phyloP scores from a whole-genome alignment of 2,113 vertebrate species.

The Mesoclemmys tuberculata region DNA sequence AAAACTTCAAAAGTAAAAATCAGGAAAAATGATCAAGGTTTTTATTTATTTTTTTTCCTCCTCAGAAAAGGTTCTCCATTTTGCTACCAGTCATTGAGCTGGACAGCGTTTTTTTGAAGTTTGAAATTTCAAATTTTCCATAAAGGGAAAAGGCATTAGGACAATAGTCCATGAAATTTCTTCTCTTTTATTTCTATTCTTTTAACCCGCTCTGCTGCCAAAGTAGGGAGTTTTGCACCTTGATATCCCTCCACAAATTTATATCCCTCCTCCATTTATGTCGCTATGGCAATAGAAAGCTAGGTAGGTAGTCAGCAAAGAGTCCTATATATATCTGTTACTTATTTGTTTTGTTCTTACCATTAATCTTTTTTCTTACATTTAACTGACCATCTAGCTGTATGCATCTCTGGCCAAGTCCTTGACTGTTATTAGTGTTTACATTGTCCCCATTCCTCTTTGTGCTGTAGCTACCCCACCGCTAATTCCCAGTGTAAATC shows the following conservation, averaged over 20 bases:
- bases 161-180: background rate
- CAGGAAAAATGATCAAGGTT: background rate
- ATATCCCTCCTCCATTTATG: no score
- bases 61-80: background rate
- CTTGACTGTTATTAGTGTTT: background rate
- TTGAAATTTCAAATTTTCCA: background rate
- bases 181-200: background rate
- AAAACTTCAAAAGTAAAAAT: background rate
- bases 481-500: background rate
- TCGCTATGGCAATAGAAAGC: background rate
- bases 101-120: background rate
- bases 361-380: background rate
- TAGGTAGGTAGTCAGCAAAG: background rate
- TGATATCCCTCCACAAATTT: background rate
- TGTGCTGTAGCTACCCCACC: background rate
- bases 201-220: background rate
- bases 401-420: background rate
- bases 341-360: background rate
- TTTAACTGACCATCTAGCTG: background rate
- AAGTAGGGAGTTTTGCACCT: background rate
- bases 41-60: no score
- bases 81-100: background rate
- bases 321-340: background rate
- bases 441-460: background rate
- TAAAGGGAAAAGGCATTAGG: background rate